phyloP scores from a whole-genome alignment of 2,797 vertebrate species.

The Mormyrops boulengeri region DNA sequence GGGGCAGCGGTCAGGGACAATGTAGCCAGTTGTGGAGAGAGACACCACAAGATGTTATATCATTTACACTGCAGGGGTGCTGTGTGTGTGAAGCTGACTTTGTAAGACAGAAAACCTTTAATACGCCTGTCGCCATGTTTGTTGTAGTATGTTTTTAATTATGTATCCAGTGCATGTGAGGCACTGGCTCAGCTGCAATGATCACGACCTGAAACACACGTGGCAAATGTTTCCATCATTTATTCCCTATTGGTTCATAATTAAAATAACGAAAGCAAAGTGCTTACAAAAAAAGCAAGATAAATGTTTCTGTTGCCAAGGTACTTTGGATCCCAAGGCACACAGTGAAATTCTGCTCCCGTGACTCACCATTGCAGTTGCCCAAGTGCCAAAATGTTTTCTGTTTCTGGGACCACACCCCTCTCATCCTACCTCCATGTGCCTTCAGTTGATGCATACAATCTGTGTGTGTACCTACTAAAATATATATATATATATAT shows the following conservation, averaged over 20 bases:
- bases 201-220: neutral
- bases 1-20: neutral
- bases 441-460: neutral
- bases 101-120: neutral
- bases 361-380: neutral
- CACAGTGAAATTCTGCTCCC: neutral
- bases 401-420: neutral
- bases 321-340: neutral
- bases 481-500: neutral
- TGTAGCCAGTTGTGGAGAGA: neutral
- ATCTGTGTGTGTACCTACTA: neutral
- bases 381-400: neutral
- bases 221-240: neutral
- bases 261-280: neutral
- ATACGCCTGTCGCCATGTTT: neutral
- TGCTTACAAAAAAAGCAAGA: neutral
- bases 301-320: neutral
- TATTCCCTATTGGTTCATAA: neutral
- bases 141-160: neutral
- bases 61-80: neutral
- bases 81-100: neutral
- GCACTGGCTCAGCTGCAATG: neutral
- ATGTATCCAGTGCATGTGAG: neutral
- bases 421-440: neutral
- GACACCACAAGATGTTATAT: neutral